These are phyloP conservation scores for Cataglyphis cursor DNA, from an alignment of 2,888 invertebrate genomes.

Conservation along the genomic window DNA sequence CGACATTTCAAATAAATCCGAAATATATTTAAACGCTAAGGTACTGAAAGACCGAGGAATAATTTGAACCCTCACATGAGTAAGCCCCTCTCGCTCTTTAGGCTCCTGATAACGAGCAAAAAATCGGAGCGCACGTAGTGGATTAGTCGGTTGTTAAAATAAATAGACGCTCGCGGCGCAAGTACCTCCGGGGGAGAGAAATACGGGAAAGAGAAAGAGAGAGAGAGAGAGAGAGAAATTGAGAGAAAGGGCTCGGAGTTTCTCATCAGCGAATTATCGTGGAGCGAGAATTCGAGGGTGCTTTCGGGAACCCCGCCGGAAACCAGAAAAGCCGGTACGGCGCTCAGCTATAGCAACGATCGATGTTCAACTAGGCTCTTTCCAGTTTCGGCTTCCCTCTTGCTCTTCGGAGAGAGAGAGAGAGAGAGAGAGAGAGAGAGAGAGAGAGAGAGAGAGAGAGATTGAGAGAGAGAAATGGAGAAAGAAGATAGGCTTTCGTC, in stretches of 20 bases:
- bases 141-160: conserved; percentile 57
- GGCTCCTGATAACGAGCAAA: conserved; percentile 49
- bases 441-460: too few species aligned
- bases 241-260: neutral
- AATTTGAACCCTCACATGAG: conserved; percentile 35
- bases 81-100: conserved; percentile 12
- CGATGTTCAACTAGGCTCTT: conserved; percentile 46
- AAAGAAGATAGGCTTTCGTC: conserved; percentile 32
- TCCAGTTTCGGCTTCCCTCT: conserved; percentile 36
- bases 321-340: conserved; percentile 56
- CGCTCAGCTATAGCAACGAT: conserved; percentile 46
- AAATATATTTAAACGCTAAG: neutral
- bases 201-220: conserved; percentile 9
- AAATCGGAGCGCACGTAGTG: conserved; percentile 41
- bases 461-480: neutral
- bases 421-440: neutral
- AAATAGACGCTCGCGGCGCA: conserved; percentile 54
- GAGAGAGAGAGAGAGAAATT: neutral
- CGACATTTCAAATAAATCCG: conserved; percentile 14
- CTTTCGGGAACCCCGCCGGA: conserved; percentile 48
- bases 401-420: conserved; percentile 4
- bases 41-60: conserved; percentile 2
- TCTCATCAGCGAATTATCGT: conserved; percentile 55
- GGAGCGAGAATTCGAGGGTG: conserved; percentile 53
- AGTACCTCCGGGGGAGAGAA: conserved; percentile 33